phyloP scores from a whole-genome alignment of 2,888 invertebrate species.

The Scotopteryx bipunctaria region DNA sequence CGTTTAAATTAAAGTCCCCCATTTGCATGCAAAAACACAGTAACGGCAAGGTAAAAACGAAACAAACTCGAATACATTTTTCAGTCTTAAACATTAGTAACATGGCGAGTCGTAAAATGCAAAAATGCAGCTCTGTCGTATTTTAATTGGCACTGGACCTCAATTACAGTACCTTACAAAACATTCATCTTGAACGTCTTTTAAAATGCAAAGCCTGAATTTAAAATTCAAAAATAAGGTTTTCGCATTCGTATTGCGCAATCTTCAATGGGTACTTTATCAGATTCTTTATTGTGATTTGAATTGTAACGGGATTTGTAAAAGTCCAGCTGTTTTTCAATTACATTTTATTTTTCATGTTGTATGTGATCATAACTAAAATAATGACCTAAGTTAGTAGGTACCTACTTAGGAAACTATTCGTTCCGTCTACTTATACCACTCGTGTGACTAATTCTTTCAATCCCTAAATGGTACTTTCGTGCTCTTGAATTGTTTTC shows the following conservation, averaged over 20 bases:
- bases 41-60: slow-evolving; percentile 4
- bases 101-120: slow-evolving; percentile 11
- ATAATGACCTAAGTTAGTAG: too few relatives aligned
- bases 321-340: slow-evolving; percentile 15
- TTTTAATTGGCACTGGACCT: slow-evolving; percentile 31
- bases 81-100: slow-evolving; percentile 7
- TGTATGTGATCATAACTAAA: too few relatives aligned
- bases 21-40: slow-evolving; percentile 1
- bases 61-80: slow-evolving; percentile 2
- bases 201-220: slow-evolving; percentile 29
- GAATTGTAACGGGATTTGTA: slow-evolving; percentile 20
- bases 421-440: too few relatives aligned
- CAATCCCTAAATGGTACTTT: too few relatives aligned
- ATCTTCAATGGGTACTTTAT: slow-evolving; percentile 19
- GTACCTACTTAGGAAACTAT: too few relatives aligned
- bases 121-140: slow-evolving; percentile 18
- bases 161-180: slow-evolving; percentile 19
- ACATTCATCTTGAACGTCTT: slow-evolving; percentile 23
- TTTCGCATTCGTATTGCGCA: slow-evolving; percentile 11
- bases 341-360: not conserved
- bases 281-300: slow-evolving; percentile 22
- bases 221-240: slow-evolving; percentile 17
- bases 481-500: too few relatives aligned
- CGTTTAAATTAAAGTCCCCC: too few relatives aligned
- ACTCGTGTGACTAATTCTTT: too few relatives aligned